Conservation (phyloP, 2,888 invertebrate genomes). For the Melipona bicolor region DNA sequence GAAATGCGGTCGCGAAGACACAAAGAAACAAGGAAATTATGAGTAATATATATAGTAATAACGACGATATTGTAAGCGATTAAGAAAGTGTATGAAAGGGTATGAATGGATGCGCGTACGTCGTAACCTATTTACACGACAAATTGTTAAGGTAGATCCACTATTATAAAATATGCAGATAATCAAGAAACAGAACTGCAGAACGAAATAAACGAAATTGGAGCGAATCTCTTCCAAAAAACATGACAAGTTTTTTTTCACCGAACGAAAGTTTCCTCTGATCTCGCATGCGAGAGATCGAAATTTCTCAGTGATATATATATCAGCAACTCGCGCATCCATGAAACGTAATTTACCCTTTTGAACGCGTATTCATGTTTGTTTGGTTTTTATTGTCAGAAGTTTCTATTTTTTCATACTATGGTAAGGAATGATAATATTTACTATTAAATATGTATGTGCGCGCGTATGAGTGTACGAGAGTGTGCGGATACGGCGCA, state of each 20-base stretch:
- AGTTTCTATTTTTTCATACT: constrained; percentile 84
- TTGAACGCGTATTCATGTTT: constrained; percentile 81
- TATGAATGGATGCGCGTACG: constrained; percentile 61
- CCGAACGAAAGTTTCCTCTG: background rate
- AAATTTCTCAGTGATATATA: background rate
- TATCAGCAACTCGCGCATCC: constrained; percentile 8
- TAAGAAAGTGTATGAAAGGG: constrained; percentile 73
- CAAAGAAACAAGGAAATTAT: constrained; percentile 38
- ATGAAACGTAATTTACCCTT: constrained; percentile 47
- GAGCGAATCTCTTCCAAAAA: background rate
- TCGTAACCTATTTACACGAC: background rate
- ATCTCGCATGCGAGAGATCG: background rate
- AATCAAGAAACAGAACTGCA: background rate
- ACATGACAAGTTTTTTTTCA: too few species aligned
- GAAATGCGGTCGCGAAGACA: constrained; percentile 2
- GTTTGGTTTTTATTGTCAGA: constrained; percentile 84
- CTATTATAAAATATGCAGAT: background rate
- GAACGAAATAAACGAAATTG: background rate
- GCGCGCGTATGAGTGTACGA: constrained; percentile 37
- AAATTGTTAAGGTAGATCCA: background rate
- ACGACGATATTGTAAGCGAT: constrained; percentile 74
- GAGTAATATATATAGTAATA: constrained; percentile 61
- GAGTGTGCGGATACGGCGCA: background rate
- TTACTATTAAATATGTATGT: constrained; percentile 77
- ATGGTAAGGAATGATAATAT: constrained; percentile 81